Conservation (phyloP, 2,797 vertebrate genomes). For the Bufotes viridis region DNA sequence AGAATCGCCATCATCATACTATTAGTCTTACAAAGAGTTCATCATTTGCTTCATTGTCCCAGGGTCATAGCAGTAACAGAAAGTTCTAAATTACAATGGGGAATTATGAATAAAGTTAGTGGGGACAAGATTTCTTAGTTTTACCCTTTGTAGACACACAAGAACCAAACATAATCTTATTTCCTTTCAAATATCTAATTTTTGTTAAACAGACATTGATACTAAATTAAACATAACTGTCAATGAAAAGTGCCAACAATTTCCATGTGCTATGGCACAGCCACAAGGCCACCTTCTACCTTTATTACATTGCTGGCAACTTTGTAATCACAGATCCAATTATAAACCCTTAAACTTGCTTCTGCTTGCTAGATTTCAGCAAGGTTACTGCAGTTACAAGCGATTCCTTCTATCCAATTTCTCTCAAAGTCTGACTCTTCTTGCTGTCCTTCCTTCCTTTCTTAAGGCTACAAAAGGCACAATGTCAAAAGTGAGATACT, state of each 20-base stretch:
- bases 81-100: background rate
- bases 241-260: background rate
- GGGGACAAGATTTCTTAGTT: background rate
- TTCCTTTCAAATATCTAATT: background rate
- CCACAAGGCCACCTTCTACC: background rate
- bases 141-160: background rate
- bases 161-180: background rate
- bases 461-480: slow-evolving; percentile 41
- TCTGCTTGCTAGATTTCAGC: slow-evolving; percentile 26
- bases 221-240: background rate
- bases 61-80: background rate
- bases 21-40: too few relatives aligned
- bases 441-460: slow-evolving; percentile 30
- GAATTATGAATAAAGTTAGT: background rate
- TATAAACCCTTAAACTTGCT: slow-evolving; percentile 39
- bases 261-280: background rate
- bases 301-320: slow-evolving; percentile 9
- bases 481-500: slow-evolving; percentile 37
- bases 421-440: background rate
- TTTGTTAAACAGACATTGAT: background rate
- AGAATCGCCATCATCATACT: too few relatives aligned
- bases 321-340: slow-evolving; percentile 43
- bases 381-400: slow-evolving; percentile 34
- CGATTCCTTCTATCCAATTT: slow-evolving; percentile 32
- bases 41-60: background rate